Percentiles rank a stretch among this genome's conserved stretches.
Conservation (phyloP, 1,140 invertebrate species). For the Drosophila kikkawai region DNA sequence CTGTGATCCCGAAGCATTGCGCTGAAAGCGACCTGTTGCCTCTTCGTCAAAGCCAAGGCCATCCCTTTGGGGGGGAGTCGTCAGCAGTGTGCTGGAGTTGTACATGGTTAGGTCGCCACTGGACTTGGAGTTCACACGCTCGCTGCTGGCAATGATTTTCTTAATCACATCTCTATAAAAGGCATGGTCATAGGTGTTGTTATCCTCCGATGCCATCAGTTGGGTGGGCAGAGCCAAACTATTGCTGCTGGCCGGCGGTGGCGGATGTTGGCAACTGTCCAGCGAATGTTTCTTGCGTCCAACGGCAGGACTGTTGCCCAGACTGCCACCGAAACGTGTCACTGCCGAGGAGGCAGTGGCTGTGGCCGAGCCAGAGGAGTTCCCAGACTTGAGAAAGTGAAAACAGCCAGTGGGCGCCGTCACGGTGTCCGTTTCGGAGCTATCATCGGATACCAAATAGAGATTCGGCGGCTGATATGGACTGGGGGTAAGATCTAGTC, state of each 20-base stretch:
- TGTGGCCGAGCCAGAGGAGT: slow-evolving; percentile 5
- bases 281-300: slow-evolving; percentile 78
- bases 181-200: slow-evolving; percentile 82
- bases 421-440: slow-evolving; percentile 61
- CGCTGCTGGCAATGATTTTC: slow-evolving; percentile 66
- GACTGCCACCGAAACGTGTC: slow-evolving; percentile 61
- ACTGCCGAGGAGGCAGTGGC: not conserved
- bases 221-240: slow-evolving; percentile 1
- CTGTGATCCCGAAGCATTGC: slow-evolving; percentile 76
- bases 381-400: slow-evolving; percentile 52
- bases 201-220: slow-evolving; percentile 46
- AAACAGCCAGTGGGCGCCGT: slow-evolving; percentile 73
- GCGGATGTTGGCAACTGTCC: slow-evolving; percentile 49
- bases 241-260: slow-evolving; percentile 13
- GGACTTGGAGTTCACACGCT: slow-evolving; percentile 80
- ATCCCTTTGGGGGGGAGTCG: slow-evolving; percentile 7
- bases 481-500: slow-evolving; percentile 46
- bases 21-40: slow-evolving; percentile 66
- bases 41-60: slow-evolving; percentile 27
- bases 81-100: slow-evolving; percentile 62
- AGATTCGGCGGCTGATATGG: slow-evolving; percentile 14
- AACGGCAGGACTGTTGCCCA: slow-evolving; percentile 79
- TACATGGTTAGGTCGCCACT: slow-evolving; percentile 83
- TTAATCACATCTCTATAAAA: slow-evolving; percentile 76
- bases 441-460: slow-evolving; percentile 50